phyloP scores from a whole-genome alignment of 2,113 vertebrate genomes.

The Orcinus orca region DNA sequence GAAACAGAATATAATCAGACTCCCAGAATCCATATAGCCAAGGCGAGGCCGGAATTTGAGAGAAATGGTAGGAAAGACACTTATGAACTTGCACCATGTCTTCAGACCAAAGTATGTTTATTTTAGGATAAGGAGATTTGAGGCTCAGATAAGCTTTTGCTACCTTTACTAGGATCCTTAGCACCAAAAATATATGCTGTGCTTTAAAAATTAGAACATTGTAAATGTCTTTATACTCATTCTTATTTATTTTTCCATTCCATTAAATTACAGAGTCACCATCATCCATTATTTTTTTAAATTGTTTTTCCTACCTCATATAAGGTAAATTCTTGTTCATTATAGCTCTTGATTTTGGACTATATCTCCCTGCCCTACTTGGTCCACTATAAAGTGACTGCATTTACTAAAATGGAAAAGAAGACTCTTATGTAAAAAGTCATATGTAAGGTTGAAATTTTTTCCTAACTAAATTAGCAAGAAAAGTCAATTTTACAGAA shows the following conservation, averaged over 20 bases:
- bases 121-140: neutral
- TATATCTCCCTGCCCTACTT: neutral
- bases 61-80: neutral
- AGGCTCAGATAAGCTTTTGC: neutral
- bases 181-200: neutral
- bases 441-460: neutral
- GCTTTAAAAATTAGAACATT: slow-evolving; percentile 1
- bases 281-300: neutral
- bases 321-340: neutral
- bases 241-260: neutral
- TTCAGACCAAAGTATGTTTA: neutral
- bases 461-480: neutral
- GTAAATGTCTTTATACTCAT: neutral
- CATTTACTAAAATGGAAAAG: slow-evolving; percentile 23
- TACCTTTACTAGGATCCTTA: neutral
- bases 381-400: neutral
- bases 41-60: neutral
- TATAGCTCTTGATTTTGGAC: neutral
- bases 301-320: neutral
- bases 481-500: slow-evolving; percentile 19
- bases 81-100: neutral
- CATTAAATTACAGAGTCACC: neutral
- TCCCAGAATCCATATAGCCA: neutral
- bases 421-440: neutral
- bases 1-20: neutral